These are phyloP conservation scores for Drosophila erecta DNA, from an alignment of 1,140 invertebrate genomes.

Conservation along the genomic window DNA sequence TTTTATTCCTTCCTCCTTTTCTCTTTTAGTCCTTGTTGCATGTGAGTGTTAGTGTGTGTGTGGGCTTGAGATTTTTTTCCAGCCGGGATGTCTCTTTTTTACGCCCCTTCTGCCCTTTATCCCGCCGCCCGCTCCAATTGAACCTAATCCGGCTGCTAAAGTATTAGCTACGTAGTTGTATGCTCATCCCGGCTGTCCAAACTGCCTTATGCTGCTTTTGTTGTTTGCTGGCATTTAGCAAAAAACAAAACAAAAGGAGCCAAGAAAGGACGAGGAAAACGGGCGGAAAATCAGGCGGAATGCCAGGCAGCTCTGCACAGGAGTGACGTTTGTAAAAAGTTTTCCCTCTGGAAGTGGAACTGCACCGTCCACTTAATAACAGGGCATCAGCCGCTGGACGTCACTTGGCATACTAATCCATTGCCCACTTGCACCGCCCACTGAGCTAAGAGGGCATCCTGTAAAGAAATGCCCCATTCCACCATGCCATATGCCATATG, in stretches of 20 bases:
- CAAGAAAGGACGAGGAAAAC: conserved; percentile 9
- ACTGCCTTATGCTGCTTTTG: conserved; percentile 82
- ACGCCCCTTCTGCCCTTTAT: conserved; percentile 21
- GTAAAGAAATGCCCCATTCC: conserved; percentile 7
- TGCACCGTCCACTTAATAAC: conserved; percentile 65
- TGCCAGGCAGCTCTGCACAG: conserved; percentile 18
- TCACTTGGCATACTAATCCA: conserved; percentile 75
- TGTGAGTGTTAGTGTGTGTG: conserved; percentile 5
- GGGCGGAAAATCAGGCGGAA: conserved; percentile 18
- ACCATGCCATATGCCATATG: conserved; percentile 11
- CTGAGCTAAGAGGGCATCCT: conserved; percentile 52
- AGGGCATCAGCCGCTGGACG: conserved; percentile 64
- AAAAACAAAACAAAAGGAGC: conserved; percentile 44
- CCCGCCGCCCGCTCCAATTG: conserved; percentile 65
- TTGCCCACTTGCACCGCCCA: conserved; percentile 26
- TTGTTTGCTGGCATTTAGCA: conserved; percentile 80
- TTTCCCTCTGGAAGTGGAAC: conserved; percentile 57
- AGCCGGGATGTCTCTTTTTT: conserved; percentile 16
- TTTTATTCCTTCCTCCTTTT: conserved; percentile 44
- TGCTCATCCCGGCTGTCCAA: conserved; percentile 79
- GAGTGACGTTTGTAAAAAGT: conserved; percentile 69
- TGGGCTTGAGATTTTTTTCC: conserved; percentile 60
- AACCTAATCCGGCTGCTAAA: conserved; percentile 82
- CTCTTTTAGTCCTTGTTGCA: conserved; percentile 19
- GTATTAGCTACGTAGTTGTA: conserved; percentile 82